Evolutionary conservation across 2,888 invertebrate genomes (phyloP).

Genomic region (Gymnoscelis rufifasciata): DNA sequence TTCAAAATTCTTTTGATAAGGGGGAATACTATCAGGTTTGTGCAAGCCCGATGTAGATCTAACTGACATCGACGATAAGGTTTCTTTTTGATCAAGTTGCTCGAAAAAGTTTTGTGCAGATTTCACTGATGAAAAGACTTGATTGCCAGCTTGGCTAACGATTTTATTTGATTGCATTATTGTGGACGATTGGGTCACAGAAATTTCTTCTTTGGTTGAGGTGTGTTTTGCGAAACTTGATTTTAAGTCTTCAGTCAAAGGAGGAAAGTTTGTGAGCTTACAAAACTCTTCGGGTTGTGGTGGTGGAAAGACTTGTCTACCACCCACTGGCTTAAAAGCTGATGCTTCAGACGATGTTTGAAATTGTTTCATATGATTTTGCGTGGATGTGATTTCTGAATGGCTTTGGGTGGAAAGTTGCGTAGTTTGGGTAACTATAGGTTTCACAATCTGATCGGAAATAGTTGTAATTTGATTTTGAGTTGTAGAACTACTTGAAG

Average conservation of each 20-base stretch:
- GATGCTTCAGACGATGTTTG: constrained; percentile 63
- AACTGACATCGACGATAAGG: constrained; percentile 50
- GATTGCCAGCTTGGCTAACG: constrained; percentile 42
- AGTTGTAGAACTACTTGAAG: constrained; percentile 37
- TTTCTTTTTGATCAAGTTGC: constrained; percentile 62
- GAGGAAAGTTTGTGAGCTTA: constrained; percentile 53
- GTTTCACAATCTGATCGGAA: constrained; percentile 55
- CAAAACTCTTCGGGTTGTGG: constrained; percentile 59
- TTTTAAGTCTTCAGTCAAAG: constrained; percentile 60
- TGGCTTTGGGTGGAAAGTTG: constrained; percentile 46
- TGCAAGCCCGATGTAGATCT: constrained; percentile 77
- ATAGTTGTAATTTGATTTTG: constrained; percentile 34
- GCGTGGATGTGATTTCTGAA: constrained; percentile 55
- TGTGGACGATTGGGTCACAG: constrained; percentile 48
- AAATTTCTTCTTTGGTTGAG: constrained; percentile 46
- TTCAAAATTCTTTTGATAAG: constrained; percentile 82
- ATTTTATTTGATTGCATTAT: constrained; percentile 46
- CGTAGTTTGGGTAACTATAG: constrained; percentile 57
- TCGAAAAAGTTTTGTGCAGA: constrained; percentile 64
- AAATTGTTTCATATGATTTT: constrained; percentile 55
- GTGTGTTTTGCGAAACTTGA: constrained; percentile 50
- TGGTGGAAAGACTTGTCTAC: constrained; percentile 63
- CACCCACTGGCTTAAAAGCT: constrained; percentile 69
- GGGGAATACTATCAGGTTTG: constrained; percentile 81
- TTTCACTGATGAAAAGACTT: constrained; percentile 59